Percentiles rank a stretch among this genome's conserved stretches.
These are phyloP conservation scores for Chrysotoxum bicinctum DNA, from an alignment of 2,888 invertebrate genomes.

Conservation along the genomic window DNA sequence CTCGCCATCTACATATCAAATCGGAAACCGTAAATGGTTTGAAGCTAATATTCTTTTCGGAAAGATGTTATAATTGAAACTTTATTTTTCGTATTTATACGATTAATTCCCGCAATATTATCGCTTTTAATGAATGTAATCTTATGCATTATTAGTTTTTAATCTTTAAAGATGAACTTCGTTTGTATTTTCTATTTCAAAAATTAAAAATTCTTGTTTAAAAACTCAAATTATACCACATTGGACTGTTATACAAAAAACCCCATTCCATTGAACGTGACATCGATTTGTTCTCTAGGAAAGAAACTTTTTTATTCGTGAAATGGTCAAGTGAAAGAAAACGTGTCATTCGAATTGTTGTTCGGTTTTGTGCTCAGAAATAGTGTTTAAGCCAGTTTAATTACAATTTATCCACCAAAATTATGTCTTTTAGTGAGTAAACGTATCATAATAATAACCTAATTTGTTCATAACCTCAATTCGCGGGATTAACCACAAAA, in stretches of 20 bases:
- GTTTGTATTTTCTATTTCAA: background rate
- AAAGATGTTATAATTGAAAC: background rate
- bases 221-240: slow-evolving; percentile 15
- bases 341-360: slow-evolving; percentile 60
- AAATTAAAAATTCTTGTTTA: background rate
- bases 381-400: slow-evolving; percentile 18
- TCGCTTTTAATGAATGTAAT: background rate
- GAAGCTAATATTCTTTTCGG: background rate
- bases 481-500: slow-evolving; percentile 38
- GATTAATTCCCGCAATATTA: background rate
- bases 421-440: slow-evolving; percentile 65
- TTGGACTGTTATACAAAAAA: slow-evolving; percentile 58
- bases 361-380: slow-evolving; percentile 41
- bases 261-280: slow-evolving; percentile 44
- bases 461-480: slow-evolving; percentile 69
- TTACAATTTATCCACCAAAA: slow-evolving; percentile 8
- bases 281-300: slow-evolving; percentile 29
- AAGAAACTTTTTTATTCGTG: slow-evolving; percentile 53
- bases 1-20: background rate
- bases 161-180: background rate
- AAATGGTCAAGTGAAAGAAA: slow-evolving; percentile 66
- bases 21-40: background rate
- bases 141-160: background rate
- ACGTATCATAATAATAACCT: slow-evolving; percentile 61
- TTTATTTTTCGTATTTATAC: background rate